These are phyloP conservation scores for Ypsolopha sequella DNA, from an alignment of 2,888 invertebrate genomes.

Conservation along the genomic window DNA sequence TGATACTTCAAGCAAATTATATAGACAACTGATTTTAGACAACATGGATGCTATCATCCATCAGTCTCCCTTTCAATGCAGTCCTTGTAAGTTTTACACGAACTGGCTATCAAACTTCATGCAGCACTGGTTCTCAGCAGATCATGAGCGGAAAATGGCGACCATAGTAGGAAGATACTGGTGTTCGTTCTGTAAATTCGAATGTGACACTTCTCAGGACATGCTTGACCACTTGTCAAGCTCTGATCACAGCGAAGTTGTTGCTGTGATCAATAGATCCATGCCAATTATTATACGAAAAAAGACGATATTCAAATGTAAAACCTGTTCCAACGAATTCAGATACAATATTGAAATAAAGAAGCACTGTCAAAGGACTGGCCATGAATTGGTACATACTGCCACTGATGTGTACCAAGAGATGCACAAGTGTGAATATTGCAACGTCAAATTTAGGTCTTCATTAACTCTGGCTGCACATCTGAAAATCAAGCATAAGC, in stretches of 20 bases:
- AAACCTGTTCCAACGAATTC: slow-evolving; percentile 76
- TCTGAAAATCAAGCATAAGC: slow-evolving; percentile 71
- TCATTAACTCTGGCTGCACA: slow-evolving; percentile 77
- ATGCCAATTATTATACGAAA: slow-evolving; percentile 84
- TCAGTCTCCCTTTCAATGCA: slow-evolving; percentile 89
- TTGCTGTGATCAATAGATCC: slow-evolving; percentile 82
- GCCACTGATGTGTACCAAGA: slow-evolving; percentile 77
- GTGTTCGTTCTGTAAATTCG: slow-evolving; percentile 82
- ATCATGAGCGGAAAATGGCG: slow-evolving; percentile 66
- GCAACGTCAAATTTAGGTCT: slow-evolving; percentile 72
- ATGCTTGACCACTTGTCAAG: slow-evolving; percentile 79
- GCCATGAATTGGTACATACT: slow-evolving; percentile 59
- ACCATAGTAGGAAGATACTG: slow-evolving; percentile 73
- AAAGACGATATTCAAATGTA: slow-evolving; percentile 74
- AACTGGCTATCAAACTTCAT: slow-evolving; percentile 80
- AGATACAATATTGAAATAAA: slow-evolving; percentile 82
- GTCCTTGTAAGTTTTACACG: slow-evolving; percentile 86
- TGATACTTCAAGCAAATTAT: slow-evolving; percentile 66
- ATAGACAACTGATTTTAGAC: slow-evolving; percentile 76
- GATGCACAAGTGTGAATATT: slow-evolving; percentile 72
- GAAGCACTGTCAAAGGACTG: slow-evolving; percentile 66
- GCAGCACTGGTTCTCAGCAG: slow-evolving; percentile 79
- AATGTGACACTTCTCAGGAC: slow-evolving; percentile 71
- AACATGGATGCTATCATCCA: slow-evolving; percentile 84
- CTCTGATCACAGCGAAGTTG: slow-evolving; percentile 77